Conservation (phyloP, 2,113 vertebrate genomes). For the Hippoglossus stenolepis region DNA sequence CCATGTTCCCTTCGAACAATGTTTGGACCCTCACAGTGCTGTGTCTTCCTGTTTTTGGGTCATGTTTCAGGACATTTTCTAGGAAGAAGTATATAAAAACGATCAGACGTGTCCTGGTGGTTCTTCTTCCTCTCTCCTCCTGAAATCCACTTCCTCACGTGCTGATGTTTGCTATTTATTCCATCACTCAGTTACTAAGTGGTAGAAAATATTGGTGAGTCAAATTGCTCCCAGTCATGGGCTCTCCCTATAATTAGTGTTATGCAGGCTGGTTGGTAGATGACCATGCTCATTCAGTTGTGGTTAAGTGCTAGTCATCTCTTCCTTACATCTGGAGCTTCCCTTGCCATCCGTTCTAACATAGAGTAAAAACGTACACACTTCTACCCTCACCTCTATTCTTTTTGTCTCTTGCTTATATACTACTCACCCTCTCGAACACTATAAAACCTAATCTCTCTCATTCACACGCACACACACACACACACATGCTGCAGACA, state of each 20-base stretch:
- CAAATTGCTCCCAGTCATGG: constrained; percentile 61
- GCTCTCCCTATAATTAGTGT: constrained; percentile 68
- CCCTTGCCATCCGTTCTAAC: constrained; percentile 1
- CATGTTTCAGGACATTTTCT: constrained; percentile 2
- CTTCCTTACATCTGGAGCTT: constrained; percentile 39
- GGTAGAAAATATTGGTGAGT: constrained; percentile 54
- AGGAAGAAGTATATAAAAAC: neutral
- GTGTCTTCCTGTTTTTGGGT: constrained; percentile 16
- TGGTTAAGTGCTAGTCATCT: constrained; percentile 36
- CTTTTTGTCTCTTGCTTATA: neutral
- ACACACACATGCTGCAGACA: constrained; percentile 25
- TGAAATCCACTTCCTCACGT: constrained; percentile 34
- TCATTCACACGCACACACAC: neutral
- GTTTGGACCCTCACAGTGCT: no score
- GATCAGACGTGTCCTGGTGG: neutral
- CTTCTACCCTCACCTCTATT: neutral
- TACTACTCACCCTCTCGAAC: neutral
- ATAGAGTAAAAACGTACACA: neutral
- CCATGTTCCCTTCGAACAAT: neutral
- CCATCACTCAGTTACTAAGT: constrained; percentile 46
- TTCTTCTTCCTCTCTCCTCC: constrained; percentile 7
- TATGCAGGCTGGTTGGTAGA: constrained; percentile 14
- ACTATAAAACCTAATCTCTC: neutral
- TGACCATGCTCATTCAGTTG: constrained; percentile 46
- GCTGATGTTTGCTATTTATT: constrained; percentile 38